A percentile compares a stretch with the other conserved stretches of the same genome.
Evolutionary conservation across 2,888 invertebrate genomes (phyloP).

Genomic region (Volucella inanis): DNA sequence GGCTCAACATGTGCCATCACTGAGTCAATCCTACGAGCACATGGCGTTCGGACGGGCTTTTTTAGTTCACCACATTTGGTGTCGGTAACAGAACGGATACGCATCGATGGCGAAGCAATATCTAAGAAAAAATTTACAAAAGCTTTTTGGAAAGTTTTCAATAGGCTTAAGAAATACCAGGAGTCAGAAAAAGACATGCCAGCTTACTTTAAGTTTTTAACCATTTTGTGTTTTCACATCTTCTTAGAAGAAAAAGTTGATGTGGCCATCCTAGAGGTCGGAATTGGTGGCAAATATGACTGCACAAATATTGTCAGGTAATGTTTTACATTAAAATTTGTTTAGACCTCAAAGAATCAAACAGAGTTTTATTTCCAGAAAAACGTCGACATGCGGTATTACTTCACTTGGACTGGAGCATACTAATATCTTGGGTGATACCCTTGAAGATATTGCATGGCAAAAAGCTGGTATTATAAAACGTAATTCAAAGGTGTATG

Average conservation of each 20-base stretch:
- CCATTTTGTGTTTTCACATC: slow-evolving; percentile 94
- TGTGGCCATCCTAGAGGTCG: slow-evolving; percentile 97
- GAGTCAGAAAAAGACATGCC: slow-evolving; percentile 90
- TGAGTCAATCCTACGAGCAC: slow-evolving; percentile 93
- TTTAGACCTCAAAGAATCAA: not conserved
- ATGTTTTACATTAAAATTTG: not conserved
- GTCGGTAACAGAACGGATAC: slow-evolving; percentile 94
- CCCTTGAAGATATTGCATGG: slow-evolving; percentile 93
- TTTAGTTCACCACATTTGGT: slow-evolving; percentile 98
- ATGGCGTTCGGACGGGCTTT: slow-evolving; percentile 95
- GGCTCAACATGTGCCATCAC: slow-evolving; percentile 96
- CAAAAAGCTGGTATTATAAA: slow-evolving; percentile 99
- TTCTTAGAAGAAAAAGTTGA: slow-evolving; percentile 94
- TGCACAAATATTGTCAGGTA: slow-evolving; percentile 95
- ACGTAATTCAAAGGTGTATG: slow-evolving; percentile 87
- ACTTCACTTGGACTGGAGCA: slow-evolving; percentile 97
- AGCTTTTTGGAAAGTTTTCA: slow-evolving; percentile 93
- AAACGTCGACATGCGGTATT: slow-evolving; percentile 94
- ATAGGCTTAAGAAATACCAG: slow-evolving; percentile 84
- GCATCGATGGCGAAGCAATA: slow-evolving; percentile 92
- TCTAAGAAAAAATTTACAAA: slow-evolving; percentile 88
- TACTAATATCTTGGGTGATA: slow-evolving; percentile 90
- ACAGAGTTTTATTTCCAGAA: slow-evolving; percentile 83
- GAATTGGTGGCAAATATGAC: slow-evolving; percentile 97
- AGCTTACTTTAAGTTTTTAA: slow-evolving; percentile 96